Evolutionary conservation across 2,113 vertebrate genomes (phyloP), one percentile per base, ranked within the genome.

Genomic region (Triplophysa tibetana): DNA sequence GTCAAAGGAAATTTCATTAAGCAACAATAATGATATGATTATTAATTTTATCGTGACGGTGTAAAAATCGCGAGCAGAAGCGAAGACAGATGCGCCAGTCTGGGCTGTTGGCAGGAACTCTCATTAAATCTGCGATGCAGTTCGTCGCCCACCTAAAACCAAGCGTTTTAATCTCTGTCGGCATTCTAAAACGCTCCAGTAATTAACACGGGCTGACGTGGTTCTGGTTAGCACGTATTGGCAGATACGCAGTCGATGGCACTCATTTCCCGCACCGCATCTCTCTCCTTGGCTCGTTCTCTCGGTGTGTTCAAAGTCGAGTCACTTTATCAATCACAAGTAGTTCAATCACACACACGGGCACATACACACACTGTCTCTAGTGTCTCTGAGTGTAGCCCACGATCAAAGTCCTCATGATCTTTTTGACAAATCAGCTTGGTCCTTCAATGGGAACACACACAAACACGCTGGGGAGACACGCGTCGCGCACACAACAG

Each of bases 341-440:
- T 38, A 83, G 87, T 88, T 90, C 88, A 90, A 87, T 88, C 85
- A 70, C 54, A 56, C 56, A 41, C 62, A n/a, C n/a, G n/a, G n/a
- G n/a, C n/a, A n/a, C 38, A 11, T 16, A 38, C 19, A 61, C 66
- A 78, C 74, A 63, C 70, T 38, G 72, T 75, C 82, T 64, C 73
- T 67, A 85, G 52, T 66, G 76, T 87, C 86, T 87, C 79, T 82
- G 43, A 75, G 86, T 77, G 85, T 56, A 63, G 29, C 67, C 77
- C 69, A 82, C 84, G 90, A 90, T 92, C 90, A 91, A 91, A 91
- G 87, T 80, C 69, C 60, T 74, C 80, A 81, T 87, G 85, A 88
- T 90, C 85, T 87, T 80, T 65, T 63, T 76, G 79, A 86, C 87
- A 86, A 87, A 88, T 87, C 86, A 80, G 78, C 86, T 85, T 86